Evolutionary conservation across 2,113 vertebrate species (phyloP).

Genomic region (Willisornis vidua): DNA sequence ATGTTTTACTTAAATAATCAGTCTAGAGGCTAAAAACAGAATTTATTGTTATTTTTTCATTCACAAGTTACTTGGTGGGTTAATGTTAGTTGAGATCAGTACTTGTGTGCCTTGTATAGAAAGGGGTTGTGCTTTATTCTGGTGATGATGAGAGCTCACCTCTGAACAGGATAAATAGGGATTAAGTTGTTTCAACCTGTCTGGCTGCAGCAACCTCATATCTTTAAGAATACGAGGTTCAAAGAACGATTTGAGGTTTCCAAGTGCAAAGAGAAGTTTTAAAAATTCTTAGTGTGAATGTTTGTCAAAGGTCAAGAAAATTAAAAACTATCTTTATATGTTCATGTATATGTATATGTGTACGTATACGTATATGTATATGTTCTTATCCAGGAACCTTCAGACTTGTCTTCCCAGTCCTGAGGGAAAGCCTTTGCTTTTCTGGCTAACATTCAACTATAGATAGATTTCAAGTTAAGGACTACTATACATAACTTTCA

Average conservation of each 20-base stretch:
- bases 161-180: conserved; percentile 51
- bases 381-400: neutral
- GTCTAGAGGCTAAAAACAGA: neutral
- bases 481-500: conserved; percentile 49
- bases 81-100: neutral
- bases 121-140: conserved; percentile 58
- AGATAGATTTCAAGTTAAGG: conserved; percentile 64
- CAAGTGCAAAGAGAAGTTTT: conserved; percentile 22
- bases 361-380: neutral
- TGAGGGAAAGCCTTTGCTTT: conserved; percentile 15
- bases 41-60: neutral
- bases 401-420: neutral
- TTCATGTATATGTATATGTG: too few species aligned
- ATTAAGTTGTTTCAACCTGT: conserved; percentile 22
- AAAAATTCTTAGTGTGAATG: neutral
- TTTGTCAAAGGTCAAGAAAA: neutral
- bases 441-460: conserved; percentile 61
- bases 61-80: neutral
- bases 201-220: neutral
- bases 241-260: neutral
- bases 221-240: neutral
- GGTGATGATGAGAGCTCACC: conserved; percentile 62
- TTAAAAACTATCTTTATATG: neutral
- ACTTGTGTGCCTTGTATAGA: conserved; percentile 25
- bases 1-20: neutral